phyloP scores from a whole-genome alignment of 2,113 vertebrate genomes.

The Tonatia bakeri region DNA sequence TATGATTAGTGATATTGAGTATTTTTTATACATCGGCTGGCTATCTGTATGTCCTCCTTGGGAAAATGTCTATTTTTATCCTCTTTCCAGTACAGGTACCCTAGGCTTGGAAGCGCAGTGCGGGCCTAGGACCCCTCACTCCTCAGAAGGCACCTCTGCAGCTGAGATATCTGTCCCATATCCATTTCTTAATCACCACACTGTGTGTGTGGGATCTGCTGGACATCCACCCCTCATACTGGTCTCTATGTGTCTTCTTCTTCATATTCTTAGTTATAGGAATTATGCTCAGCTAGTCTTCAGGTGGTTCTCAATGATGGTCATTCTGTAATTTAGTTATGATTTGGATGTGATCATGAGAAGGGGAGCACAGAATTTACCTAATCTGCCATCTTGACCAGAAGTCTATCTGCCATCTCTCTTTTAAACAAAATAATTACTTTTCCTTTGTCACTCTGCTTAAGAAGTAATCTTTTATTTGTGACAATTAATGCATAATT shows the following conservation, averaged over 20 bases:
- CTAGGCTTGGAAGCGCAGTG: not conserved
- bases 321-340: no score
- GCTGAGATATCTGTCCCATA: not conserved
- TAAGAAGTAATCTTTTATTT: not conserved
- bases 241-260: not conserved
- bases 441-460: not conserved
- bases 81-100: not conserved
- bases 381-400: not conserved
- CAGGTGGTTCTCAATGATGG: no score
- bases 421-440: not conserved
- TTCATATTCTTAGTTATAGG: no score
- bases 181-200: not conserved
- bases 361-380: not conserved
- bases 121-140: not conserved
- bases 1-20: not conserved
- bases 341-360: not conserved
- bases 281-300: no score
- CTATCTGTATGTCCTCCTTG: not conserved
- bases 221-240: not conserved
- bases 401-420: not conserved
- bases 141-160: not conserved
- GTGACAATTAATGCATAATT: not conserved
- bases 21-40: not conserved
- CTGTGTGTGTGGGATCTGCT: not conserved
- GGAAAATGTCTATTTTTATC: not conserved